These are phyloP conservation scores for Xylocopa sonorina DNA, from an alignment of 1,140 invertebrate genomes.

Conservation along the genomic window DNA sequence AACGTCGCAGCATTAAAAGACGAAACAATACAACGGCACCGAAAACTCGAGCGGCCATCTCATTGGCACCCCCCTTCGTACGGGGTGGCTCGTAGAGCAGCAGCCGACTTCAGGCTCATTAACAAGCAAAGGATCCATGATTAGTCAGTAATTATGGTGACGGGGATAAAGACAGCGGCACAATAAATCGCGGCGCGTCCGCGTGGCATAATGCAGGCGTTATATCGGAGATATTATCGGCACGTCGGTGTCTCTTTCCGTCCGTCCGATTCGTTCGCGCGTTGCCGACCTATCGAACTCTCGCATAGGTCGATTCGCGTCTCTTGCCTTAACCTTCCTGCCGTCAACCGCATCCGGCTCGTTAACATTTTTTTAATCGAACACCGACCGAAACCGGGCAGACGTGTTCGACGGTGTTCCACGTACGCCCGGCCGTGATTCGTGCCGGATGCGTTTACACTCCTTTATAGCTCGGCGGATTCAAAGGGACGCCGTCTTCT, in stretches of 20 bases:
- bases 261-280: constrained; percentile 42
- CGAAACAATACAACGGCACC: too few species aligned
- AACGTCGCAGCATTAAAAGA: too few species aligned
- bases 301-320: constrained; percentile 39
- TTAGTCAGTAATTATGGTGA: constrained; percentile 61
- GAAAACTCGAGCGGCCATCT: too few species aligned
- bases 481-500: constrained; percentile 64
- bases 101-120: constrained; percentile 49
- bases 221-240: constrained; percentile 59
- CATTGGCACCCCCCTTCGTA: background rate
- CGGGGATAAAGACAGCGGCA: constrained; percentile 36
- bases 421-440: constrained; percentile 29
- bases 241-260: constrained; percentile 59
- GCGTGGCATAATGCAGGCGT: constrained; percentile 48
- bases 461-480: constrained; percentile 32
- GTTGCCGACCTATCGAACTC: constrained; percentile 63
- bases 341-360: constrained; percentile 61
- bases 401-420: constrained; percentile 37
- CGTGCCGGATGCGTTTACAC: constrained; percentile 47
- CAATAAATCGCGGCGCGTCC: constrained; percentile 44
- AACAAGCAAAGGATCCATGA: constrained; percentile 46
- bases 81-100: background rate
- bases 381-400: constrained; percentile 43
- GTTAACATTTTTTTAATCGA: constrained; percentile 66
- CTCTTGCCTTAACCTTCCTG: constrained; percentile 65